phyloP scores from a whole-genome alignment of 2,888 invertebrate species.

The Desoria tigrina region DNA sequence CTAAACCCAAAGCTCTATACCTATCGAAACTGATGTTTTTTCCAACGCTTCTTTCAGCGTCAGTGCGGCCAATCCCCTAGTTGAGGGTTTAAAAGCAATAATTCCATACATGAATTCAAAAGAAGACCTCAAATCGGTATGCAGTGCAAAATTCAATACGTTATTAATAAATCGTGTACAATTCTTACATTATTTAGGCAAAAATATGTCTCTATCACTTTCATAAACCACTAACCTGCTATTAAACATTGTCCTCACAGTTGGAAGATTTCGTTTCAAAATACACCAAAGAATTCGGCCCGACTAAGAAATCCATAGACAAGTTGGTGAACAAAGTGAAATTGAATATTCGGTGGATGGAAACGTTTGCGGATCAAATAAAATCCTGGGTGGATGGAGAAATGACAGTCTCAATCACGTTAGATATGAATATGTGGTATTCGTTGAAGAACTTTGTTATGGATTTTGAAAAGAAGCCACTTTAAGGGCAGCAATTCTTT shows the following conservation, averaged over 20 bases:
- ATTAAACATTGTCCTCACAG: constrained; percentile 14
- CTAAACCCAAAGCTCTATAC: not conserved
- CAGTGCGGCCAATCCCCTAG: constrained; percentile 40
- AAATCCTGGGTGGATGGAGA: constrained; percentile 10
- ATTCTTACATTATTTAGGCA: too few species aligned
- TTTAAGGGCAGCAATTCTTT: too few species aligned
- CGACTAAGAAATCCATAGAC: constrained; percentile 28
- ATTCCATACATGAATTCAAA: constrained; percentile 19
- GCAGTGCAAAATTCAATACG: too few species aligned
- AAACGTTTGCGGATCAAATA: constrained; percentile 27
- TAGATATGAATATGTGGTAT: too few species aligned
- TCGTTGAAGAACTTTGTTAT: too few species aligned
- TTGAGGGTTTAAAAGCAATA: constrained; percentile 31
- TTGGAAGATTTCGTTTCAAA: constrained; percentile 31
- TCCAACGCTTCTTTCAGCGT: too few species aligned
- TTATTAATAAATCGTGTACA: too few species aligned
- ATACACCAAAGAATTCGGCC: constrained; percentile 25
- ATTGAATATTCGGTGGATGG: constrained; percentile 34
- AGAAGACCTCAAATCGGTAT: constrained; percentile 26
- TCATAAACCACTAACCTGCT: too few species aligned
- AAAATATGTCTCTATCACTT: too few species aligned
- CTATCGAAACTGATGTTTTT: too few species aligned
- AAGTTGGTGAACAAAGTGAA: constrained; percentile 28
- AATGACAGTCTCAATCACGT: too few species aligned
- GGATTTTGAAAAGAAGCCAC: too few species aligned